Conservation (phyloP, 2,113 vertebrate species). For the Megaleporinus macrocephalus region DNA sequence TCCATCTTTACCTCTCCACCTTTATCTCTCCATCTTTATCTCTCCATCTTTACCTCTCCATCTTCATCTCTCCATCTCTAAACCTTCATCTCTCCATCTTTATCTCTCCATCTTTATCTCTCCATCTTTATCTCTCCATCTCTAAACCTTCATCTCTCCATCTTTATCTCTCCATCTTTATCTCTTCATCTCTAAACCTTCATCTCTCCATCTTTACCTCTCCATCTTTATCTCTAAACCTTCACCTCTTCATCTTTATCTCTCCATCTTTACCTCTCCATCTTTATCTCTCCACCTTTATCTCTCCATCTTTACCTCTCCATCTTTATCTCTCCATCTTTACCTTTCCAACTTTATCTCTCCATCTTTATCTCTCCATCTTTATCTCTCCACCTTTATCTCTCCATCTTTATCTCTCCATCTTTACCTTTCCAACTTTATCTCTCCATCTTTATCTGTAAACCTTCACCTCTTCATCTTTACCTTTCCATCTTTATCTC, state of each 20-base stretch:
- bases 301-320: conserved; percentile 7
- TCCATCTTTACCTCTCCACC: too few species aligned
- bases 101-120: conserved; percentile 6
- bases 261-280: not conserved
- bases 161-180: conserved; percentile 16
- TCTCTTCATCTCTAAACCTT: too few species aligned
- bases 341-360: not conserved
- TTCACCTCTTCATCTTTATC: conserved; percentile 1
- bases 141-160: not conserved
- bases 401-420: not conserved
- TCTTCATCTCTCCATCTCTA: conserved; percentile 15
- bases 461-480: too few species aligned
- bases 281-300: conserved; percentile 7
- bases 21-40: conserved; percentile 6
- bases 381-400: conserved; percentile 4
- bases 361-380: conserved; percentile 2
- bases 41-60: not conserved
- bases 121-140: too few species aligned
- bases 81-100: too few species aligned
- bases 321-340: conserved; percentile 3
- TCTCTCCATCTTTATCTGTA: conserved; percentile 11
- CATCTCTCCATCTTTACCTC: conserved; percentile 2
- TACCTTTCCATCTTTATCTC: conserved; percentile 2
- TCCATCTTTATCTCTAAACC: too few species aligned
- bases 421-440: conserved; percentile 4